These are phyloP conservation scores for Spatulosminthurus flaviceps DNA, from an alignment of 2,888 invertebrate species.

Conservation along the genomic window DNA sequence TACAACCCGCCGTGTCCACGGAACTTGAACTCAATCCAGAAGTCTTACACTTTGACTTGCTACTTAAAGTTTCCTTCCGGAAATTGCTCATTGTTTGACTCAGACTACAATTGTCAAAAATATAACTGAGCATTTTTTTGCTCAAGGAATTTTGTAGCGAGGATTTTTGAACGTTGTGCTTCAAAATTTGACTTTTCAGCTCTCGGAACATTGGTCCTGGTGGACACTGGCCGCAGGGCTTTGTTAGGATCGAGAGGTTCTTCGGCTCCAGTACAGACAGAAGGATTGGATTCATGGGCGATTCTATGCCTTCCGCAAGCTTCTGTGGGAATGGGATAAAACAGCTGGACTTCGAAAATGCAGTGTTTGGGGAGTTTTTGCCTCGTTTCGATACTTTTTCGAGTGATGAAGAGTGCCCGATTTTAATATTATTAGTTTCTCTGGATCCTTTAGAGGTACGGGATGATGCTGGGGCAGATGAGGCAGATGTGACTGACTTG, in stretches of 20 bases:
- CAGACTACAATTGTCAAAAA: neutral
- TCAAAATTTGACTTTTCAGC: slow-evolving; percentile 28
- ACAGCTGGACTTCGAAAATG: no score
- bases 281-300: slow-evolving; percentile 32
- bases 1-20: neutral
- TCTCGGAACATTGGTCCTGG: slow-evolving; percentile 22
- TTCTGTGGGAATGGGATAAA: neutral
- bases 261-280: slow-evolving; percentile 36
- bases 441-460: no score
- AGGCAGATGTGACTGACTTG: no score
- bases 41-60: slow-evolving; percentile 15
- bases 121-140: slow-evolving; percentile 29
- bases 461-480: no score
- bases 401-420: no score
- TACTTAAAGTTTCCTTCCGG: slow-evolving; percentile 18
- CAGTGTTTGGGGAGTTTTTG: no score
- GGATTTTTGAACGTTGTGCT: slow-evolving; percentile 32
- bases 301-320: no score
- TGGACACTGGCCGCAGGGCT: neutral
- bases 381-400: no score
- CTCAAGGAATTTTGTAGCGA: slow-evolving; percentile 6
- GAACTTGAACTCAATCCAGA: neutral
- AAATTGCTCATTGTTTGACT: neutral
- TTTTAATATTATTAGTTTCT: no score
- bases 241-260: slow-evolving; percentile 6